Conservation (phyloP, 2,797 vertebrate species). For the Pangasius krempfi region DNA sequence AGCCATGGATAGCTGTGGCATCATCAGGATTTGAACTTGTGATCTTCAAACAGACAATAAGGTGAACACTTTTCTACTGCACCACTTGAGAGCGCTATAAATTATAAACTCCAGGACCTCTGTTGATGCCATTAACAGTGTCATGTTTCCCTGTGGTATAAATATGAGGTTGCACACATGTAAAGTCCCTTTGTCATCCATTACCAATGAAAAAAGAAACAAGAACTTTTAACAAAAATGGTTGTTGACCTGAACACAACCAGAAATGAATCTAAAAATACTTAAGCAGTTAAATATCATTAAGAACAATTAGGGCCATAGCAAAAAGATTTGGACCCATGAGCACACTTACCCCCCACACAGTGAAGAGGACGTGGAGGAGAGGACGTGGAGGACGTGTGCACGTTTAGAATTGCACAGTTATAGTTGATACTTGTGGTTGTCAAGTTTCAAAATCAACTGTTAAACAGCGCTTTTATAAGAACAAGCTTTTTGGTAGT, state of each 20-base stretch:
- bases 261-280: background rate
- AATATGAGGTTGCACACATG: background rate
- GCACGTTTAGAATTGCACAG: background rate
- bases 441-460: background rate
- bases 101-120: background rate
- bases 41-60: background rate
- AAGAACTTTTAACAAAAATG: background rate
- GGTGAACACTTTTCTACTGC: background rate
- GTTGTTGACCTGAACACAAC: background rate
- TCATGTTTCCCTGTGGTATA: background rate
- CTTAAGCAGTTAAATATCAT: background rate
- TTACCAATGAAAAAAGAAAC: background rate
- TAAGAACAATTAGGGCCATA: background rate
- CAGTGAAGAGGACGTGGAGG: background rate
- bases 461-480: conserved; percentile 3
- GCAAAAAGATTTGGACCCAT: background rate
- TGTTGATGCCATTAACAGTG: background rate
- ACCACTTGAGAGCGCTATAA: background rate
- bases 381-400: too few species aligned
- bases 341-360: background rate
- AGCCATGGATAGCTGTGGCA: background rate
- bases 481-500: conserved; percentile 7
- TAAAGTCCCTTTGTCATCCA: background rate
- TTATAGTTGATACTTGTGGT: background rate
- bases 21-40: background rate